Evolutionary conservation across 2,888 invertebrate genomes (phyloP).

Genomic region (Barypeithes pellucidus): DNA sequence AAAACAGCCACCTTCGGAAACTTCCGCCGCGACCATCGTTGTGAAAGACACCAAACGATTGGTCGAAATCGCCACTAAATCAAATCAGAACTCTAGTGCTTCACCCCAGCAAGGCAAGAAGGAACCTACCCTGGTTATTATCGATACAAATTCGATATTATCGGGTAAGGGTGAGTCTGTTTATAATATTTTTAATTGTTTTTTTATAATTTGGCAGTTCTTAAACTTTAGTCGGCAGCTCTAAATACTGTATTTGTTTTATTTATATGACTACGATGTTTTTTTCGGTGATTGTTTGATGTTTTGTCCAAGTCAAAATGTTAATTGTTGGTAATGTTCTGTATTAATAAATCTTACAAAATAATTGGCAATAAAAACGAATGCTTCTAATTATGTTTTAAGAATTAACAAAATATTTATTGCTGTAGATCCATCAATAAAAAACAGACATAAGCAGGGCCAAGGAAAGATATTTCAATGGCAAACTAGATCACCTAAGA

Average conservation of each 20-base stretch:
- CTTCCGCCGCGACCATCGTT: slow-evolving; percentile 69
- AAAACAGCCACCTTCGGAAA: not conserved
- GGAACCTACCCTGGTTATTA: slow-evolving; percentile 84
- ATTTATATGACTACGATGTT: too few species aligned
- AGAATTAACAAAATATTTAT: slow-evolving; percentile 1
- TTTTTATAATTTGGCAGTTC: not conserved
- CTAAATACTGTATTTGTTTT: too few species aligned
- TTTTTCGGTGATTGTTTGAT: too few species aligned
- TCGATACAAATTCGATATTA: slow-evolving; percentile 83
- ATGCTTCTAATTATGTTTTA: not conserved
- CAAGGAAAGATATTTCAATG: too few species aligned
- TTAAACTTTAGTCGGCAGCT: not conserved
- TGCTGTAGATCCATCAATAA: too few species aligned
- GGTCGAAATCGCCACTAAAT: slow-evolving; percentile 80
- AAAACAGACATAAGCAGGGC: too few species aligned
- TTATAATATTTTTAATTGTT: not conserved
- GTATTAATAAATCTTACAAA: too few species aligned
- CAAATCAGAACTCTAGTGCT: slow-evolving; percentile 59
- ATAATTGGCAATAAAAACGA: too few species aligned
- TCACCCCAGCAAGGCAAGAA: slow-evolving; percentile 73
- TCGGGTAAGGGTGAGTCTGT: slow-evolving; percentile 68
- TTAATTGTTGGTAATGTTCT: too few species aligned
- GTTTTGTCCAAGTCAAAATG: too few species aligned
- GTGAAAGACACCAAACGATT: slow-evolving; percentile 82
- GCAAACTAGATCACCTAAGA: too few species aligned